phyloP scores from a whole-genome alignment of 2,113 vertebrate genomes.

The Myxocyprinus asiaticus region DNA sequence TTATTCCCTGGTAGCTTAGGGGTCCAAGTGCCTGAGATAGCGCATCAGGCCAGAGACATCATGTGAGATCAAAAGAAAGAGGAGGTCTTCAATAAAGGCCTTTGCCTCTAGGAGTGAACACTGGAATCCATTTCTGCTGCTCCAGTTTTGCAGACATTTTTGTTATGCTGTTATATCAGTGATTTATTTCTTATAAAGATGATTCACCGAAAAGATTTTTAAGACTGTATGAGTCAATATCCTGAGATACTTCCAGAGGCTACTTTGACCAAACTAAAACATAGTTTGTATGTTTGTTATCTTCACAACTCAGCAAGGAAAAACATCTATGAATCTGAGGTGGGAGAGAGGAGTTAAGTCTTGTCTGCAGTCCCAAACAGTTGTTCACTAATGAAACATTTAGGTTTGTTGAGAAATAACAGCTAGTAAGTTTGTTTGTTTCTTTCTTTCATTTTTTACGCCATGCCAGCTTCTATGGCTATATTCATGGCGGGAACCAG shows the following conservation, averaged over 20 bases:
- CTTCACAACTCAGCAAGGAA: too few species aligned
- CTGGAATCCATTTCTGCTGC: neutral
- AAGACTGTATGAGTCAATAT: constrained; percentile 1
- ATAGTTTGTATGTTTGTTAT: too few species aligned
- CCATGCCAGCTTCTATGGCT: too few species aligned
- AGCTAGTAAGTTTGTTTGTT: too few species aligned
- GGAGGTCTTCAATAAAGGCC: neutral
- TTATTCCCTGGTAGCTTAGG: neutral
- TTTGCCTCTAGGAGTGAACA: too few species aligned
- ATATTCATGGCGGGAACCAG: too few species aligned
- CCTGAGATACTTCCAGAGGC: neutral
- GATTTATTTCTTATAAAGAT: too few species aligned
- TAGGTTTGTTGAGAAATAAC: too few species aligned
- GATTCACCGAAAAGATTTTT: too few species aligned
- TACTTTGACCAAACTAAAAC: neutral
- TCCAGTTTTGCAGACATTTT: too few species aligned
- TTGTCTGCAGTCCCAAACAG: neutral
- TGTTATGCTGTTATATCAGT: too few species aligned
- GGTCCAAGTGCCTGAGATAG: neutral
- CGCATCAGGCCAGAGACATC: neutral
- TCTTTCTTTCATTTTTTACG: too few species aligned
- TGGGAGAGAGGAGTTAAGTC: neutral
- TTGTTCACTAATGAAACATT: neutral
- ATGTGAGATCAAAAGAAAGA: neutral
- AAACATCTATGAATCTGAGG: neutral